Percentiles rank a stretch among this genome's conserved stretches.
Conservation (phyloP, 2,888 invertebrate species). For the Mesoligia furuncula region DNA sequence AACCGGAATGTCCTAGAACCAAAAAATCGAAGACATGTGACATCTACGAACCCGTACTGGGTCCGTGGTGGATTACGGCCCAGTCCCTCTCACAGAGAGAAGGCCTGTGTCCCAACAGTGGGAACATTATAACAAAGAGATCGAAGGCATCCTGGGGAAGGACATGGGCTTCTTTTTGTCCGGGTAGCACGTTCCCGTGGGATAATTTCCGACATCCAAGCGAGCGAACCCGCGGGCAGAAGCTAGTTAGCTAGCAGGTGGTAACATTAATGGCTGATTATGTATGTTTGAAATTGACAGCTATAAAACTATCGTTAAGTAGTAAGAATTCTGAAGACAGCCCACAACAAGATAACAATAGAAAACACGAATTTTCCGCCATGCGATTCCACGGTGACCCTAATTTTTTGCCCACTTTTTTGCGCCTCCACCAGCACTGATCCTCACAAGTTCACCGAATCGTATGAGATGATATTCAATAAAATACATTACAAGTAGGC, state of each 20-base stretch:
- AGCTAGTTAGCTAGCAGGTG: no score
- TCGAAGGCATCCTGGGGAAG: no score
- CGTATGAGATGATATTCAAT: conserved; percentile 86
- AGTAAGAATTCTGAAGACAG: conserved; percentile 2
- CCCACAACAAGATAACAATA: conserved; percentile 23
- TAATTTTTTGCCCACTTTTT: conserved; percentile 70
- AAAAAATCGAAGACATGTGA: neutral
- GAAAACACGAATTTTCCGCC: conserved; percentile 54
- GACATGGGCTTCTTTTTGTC: no score
- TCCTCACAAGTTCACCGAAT: conserved; percentile 85
- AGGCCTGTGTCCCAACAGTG: neutral
- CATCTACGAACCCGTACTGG: neutral
- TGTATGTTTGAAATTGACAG: conserved; percentile 17
- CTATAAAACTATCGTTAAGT: neutral
- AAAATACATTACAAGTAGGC: conserved; percentile 84
- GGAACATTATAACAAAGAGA: no score
- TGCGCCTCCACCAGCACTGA: conserved; percentile 70
- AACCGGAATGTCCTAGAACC: no score
- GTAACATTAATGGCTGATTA: neutral
- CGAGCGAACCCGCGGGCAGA: no score
- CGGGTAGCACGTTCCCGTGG: no score
- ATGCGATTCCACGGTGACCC: conserved; percentile 60
- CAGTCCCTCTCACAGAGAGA: neutral
- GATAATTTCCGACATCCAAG: no score
- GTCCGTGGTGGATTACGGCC: neutral